Evolutionary conservation across 1,140 invertebrate genomes (phyloP).

Genomic region (Lepidurus arcticus): DNA sequence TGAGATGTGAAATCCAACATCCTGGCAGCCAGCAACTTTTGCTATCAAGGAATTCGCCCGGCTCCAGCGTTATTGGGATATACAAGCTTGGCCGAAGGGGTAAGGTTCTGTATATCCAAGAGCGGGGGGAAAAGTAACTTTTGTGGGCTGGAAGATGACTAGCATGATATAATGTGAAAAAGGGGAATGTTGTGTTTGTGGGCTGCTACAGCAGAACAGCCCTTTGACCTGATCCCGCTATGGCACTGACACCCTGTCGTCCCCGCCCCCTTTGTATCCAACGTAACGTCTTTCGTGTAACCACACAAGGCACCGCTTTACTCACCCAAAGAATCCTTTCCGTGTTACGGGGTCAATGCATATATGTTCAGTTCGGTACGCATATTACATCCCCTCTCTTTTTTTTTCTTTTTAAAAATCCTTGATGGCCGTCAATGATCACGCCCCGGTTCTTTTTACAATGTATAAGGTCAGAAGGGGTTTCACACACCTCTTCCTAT

Average conservation of each 20-base stretch:
- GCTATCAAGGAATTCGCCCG: slow-evolving; percentile 7
- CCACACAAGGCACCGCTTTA: slow-evolving; percentile 8
- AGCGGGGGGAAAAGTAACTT: not conserved
- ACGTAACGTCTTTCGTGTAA: not conserved
- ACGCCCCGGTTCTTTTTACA: not conserved
- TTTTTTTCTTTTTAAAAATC: not conserved
- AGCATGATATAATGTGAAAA: slow-evolving; percentile 5
- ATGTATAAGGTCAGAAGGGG: not conserved
- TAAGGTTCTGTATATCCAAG: not conserved
- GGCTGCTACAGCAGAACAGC: not conserved
- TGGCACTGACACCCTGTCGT: not conserved
- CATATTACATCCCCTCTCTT: not conserved
- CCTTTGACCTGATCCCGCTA: not conserved
- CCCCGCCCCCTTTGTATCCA: slow-evolving; percentile 1
- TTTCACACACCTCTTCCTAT: too few species aligned
- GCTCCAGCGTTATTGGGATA: not conserved
- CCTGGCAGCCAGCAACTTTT: slow-evolving; percentile 21
- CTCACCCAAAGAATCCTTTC: not conserved
- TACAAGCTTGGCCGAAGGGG: too few species aligned
- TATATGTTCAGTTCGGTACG: not conserved
- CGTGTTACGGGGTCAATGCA: not conserved
- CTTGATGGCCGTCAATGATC: not conserved
- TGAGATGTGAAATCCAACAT: not conserved
- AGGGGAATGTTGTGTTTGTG: not conserved
- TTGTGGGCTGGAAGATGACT: slow-evolving; percentile 9